Base-by-base conservation (phyloP, 2,113 vertebrate genomes). In the Micronisus gabar region DNA sequence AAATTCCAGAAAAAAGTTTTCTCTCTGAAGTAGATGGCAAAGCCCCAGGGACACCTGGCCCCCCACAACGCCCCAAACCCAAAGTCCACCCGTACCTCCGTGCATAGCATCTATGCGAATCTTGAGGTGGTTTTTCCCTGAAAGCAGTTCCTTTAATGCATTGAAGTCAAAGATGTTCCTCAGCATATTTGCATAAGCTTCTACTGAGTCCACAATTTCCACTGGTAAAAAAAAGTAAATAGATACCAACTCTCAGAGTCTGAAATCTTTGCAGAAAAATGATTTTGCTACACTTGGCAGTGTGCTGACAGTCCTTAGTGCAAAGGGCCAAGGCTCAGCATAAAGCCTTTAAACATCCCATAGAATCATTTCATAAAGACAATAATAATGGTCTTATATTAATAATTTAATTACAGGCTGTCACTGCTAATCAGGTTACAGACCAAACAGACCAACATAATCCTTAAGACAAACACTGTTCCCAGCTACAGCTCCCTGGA, bases 61-160 rank as follows among this genome's bases (percentile, higher is more conserved):
- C n/a, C 48, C 5, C 1, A 0, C 45, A 16, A 19, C 10, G 18
- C 40, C 15, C 3, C 52, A 76, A 26, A 10, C 47, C 53, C 84
- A 25, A 27, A 13, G 36, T 1, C 40, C 50, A 7, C 11, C 52
- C 81, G 3, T 97, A 99, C 99, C 99, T 99, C 99, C 99, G 1
- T 99, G 99, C 99, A 99, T 99, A 59, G 99, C 99, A 45, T 99
- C 99, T 34, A 99, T 98, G 10, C 99, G 99, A 34, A 99, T 98
- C 66, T 99, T 99, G 9, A 99, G 99, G 91, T 98, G 98, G 91
- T 98, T 98, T 25, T 99, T 95, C 91, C 99, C 99, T 1, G 99
- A 99, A 7, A 99, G 99, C 66, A 99, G 98, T 55, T 99, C 98
- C 95, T 99, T 99, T 81, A 99, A 91, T 0, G 99, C 99, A 34